These are phyloP conservation scores for Petroica traversi DNA, from an alignment of 2,113 vertebrate genomes.

Conservation along the genomic window DNA sequence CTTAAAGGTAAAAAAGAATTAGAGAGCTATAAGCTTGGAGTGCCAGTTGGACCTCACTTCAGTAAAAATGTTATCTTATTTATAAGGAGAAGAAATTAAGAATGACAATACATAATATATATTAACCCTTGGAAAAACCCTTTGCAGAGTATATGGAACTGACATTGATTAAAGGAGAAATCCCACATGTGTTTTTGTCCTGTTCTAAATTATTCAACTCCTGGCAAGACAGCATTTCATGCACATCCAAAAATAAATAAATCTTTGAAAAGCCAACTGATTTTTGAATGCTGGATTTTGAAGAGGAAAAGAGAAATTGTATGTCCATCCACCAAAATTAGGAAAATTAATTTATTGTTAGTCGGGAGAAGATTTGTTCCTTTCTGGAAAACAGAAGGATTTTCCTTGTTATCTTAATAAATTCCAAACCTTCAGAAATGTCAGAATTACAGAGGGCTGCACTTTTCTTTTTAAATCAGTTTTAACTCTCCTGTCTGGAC, in stretches of 20 bases:
- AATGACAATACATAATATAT: conserved; percentile 23
- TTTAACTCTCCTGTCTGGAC: not conserved
- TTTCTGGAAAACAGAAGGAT: conserved; percentile 44
- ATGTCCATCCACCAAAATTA: not conserved
- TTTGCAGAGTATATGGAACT: not conserved
- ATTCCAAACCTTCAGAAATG: conserved; percentile 30
- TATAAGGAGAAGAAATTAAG: conserved; percentile 13
- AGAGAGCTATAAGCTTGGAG: not conserved
- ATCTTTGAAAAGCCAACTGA: not conserved
- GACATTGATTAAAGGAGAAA: conserved; percentile 57
- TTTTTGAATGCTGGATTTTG: not conserved
- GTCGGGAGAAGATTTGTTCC: not conserved
- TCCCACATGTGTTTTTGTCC: conserved; percentile 29
- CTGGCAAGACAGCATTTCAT: not conserved
- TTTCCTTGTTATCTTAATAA: conserved; percentile 36
- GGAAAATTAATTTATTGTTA: conserved; percentile 41
- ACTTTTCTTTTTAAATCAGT: not conserved
- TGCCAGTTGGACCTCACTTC: not conserved
- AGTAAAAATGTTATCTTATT: not conserved
- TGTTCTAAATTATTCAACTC: conserved; percentile 44
- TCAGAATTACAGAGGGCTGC: not conserved
- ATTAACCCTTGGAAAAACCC: conserved; percentile 31
- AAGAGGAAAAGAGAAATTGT: not conserved
- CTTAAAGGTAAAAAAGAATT: not conserved
- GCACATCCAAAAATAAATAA: conserved; percentile 25